phyloP scores from a whole-genome alignment of 2,888 invertebrate genomes.

The Neocrepidodera transversa region DNA sequence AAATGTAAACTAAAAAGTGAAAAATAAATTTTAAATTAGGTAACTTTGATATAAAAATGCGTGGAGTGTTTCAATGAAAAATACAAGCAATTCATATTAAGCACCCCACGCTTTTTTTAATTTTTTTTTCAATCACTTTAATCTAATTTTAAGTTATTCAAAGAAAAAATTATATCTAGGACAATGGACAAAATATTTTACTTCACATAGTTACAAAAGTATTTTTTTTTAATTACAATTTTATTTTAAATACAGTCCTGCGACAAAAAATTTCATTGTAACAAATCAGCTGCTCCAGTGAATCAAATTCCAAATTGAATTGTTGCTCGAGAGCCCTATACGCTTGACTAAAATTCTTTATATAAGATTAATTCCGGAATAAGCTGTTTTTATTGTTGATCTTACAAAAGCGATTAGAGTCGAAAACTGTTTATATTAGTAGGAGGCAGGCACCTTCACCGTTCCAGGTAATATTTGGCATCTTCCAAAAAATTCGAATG shows the following conservation, averaged over 20 bases:
- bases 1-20: too few species aligned
- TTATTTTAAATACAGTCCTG: not conserved
- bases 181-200: too few species aligned
- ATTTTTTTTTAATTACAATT: too few species aligned
- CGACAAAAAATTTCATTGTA: conserved; percentile 13
- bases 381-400: conserved; percentile 24
- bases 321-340: conserved; percentile 9
- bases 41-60: too few species aligned
- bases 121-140: too few species aligned
- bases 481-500: not conserved
- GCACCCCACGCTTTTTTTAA: too few species aligned
- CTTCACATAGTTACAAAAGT: too few species aligned
- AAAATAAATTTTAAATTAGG: too few species aligned
- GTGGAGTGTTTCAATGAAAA: too few species aligned
- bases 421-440: conserved; percentile 20
- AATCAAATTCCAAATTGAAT: conserved; percentile 22
- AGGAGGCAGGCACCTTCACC: conserved; percentile 13
- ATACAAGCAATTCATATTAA: too few species aligned
- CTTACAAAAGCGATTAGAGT: conserved; percentile 21
- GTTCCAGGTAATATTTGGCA: conserved; percentile 21
- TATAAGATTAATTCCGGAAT: conserved; percentile 20
- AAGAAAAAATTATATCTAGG: too few species aligned
- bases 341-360: conserved; percentile 24
- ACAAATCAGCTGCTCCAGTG: conserved; percentile 23
- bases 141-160: too few species aligned